A percentile compares a stretch with the other conserved stretches of the same genome.
Evolutionary conservation across 2,888 invertebrate genomes (phyloP).

Genomic region (Hydropsyche betteni): DNA sequence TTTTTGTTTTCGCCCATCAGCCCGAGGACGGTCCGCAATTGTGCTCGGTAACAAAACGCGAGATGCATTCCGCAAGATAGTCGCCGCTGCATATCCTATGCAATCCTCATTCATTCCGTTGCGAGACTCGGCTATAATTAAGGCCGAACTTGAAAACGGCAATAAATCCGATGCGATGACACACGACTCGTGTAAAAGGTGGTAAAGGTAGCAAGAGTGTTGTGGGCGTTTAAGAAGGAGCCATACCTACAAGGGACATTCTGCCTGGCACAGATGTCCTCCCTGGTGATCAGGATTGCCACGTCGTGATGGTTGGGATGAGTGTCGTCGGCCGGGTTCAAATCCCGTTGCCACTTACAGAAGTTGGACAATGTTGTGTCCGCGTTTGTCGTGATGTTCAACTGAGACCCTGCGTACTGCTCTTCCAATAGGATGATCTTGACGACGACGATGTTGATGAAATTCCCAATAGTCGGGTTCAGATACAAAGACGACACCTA

Average conservation of each 20-base stretch:
- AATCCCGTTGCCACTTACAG: slow-evolving; percentile 82
- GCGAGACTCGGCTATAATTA: too few species aligned
- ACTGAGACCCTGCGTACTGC: slow-evolving; percentile 66
- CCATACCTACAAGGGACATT: slow-evolving; percentile 67
- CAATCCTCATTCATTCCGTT: too few species aligned
- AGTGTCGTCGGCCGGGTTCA: slow-evolving; percentile 78
- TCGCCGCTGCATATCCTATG: too few species aligned
- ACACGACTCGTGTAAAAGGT: too few species aligned
- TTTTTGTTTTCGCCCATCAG: slow-evolving; percentile 34
- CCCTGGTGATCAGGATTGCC: slow-evolving; percentile 84
- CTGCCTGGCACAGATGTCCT: slow-evolving; percentile 74
- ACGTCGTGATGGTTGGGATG: slow-evolving; percentile 92
- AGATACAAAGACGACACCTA: slow-evolving; percentile 81
- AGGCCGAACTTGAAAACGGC: too few species aligned
- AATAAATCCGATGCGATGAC: too few species aligned
- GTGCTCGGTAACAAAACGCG: slow-evolving; percentile 27
- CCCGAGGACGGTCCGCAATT: slow-evolving; percentile 25
- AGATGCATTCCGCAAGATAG: slow-evolving; percentile 36
- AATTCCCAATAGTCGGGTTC: slow-evolving; percentile 90
- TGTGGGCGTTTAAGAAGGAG: slow-evolving; percentile 32
- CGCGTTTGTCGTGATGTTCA: slow-evolving; percentile 82
- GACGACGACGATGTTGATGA: slow-evolving; percentile 89
- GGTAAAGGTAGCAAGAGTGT: too few species aligned
- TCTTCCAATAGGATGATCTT: slow-evolving; percentile 82
- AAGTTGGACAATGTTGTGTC: slow-evolving; percentile 85